These are phyloP conservation scores for Cantharis lateralis DNA, from an alignment of 2,888 invertebrate species.

Conservation along the genomic window DNA sequence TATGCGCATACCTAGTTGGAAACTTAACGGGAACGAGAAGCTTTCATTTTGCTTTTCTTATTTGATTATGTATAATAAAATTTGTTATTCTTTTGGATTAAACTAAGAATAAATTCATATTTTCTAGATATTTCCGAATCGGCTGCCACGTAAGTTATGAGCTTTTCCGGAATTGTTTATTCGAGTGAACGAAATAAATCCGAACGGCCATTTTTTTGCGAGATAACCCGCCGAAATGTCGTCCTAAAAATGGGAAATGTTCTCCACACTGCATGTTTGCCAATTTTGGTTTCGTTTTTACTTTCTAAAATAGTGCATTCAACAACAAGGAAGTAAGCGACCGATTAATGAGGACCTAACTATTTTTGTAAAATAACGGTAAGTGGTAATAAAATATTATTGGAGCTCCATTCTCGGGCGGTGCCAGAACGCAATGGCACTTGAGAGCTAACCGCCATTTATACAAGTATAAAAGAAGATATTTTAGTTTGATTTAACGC, in stretches of 20 bases:
- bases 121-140: not conserved
- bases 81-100: not conserved
- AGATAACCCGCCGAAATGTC: not conserved
- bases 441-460: too few species aligned
- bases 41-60: not conserved
- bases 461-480: too few species aligned
- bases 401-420: too few species aligned
- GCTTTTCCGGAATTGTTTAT: not conserved
- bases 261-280: not conserved
- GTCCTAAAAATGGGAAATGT: not conserved
- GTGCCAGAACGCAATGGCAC: too few species aligned
- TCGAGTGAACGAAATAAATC: not conserved
- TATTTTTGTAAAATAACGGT: too few species aligned
- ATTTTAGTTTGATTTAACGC: too few species aligned
- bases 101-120: not conserved
- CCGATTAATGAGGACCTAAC: too few species aligned
- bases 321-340: too few species aligned
- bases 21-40: not conserved
- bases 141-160: not conserved
- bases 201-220: not conserved
- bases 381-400: too few species aligned
- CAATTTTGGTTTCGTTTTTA: not conserved
- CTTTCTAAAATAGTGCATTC: too few species aligned
- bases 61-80: not conserved
- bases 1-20: not conserved